Evolutionary conservation across 2,888 invertebrate species (phyloP), one percentile per base, ranked within the genome.

Genomic region (Agrypnus murinus): DNA sequence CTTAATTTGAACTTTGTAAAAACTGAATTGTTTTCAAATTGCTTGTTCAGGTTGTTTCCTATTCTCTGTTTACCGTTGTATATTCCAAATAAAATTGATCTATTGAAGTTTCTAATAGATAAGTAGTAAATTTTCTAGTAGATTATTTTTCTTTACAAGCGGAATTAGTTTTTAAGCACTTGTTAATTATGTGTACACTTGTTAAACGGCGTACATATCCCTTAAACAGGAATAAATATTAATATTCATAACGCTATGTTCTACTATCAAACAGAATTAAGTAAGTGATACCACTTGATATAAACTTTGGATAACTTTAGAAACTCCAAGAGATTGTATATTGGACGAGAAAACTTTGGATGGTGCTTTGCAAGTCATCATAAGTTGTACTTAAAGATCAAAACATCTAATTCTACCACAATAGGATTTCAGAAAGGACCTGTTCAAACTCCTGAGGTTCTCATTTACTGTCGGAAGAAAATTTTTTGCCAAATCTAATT

Each of bases 331-430:
- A 53, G 32, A 55, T 55, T 55, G 17, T 15, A 55, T 15, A 55
- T 55, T 36, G 36, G 32, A 9, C 55, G 36, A n/a, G 32, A 2
- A 14, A 55, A 55, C 36, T 55, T 55, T 48, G 10, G 19, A 34
- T 14, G 55, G 32, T 15, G 15, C 55, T 55, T 55, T 55, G 55
- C 53, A 53, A 53, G 36, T 36, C 38, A 15, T 36, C 38, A 19
- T 55, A 55, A 55, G 15, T 17, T 12, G 36, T 17, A n/a, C 36
- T 55, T 36, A 34, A 36, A 36, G 15, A 36, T 2, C 31, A 53
- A 34, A 50, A 50, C 19, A 50, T 10, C 55, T 55, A 55, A 55
- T 36, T 50, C 36, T 36, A 34, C 17, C 15, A 15, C 55, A 55
- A 55, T 55, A 12, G 55, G 25, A 25, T 25, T 25, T n/a, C n/a